These are phyloP conservation scores for Bungarus multicinctus DNA, from an alignment of 2,113 vertebrate species.

Conservation along the genomic window DNA sequence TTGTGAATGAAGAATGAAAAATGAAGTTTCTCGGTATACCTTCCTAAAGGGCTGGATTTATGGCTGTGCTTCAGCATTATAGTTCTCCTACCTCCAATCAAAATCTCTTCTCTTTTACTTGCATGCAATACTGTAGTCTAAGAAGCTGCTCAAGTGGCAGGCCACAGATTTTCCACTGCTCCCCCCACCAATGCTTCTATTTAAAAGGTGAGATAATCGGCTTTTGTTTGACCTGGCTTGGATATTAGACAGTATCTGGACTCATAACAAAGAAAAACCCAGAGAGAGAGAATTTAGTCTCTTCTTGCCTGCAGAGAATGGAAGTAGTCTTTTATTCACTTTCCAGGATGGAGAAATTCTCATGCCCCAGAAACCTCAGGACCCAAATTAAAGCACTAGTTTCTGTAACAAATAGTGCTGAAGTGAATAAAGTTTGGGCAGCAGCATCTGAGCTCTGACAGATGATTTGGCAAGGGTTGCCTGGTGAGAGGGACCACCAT, in stretches of 20 bases:
- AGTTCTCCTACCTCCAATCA: not conserved
- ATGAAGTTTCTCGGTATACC: conserved; percentile 12
- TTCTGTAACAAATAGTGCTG: conserved; percentile 58
- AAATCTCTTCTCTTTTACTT: not conserved
- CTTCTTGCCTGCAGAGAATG: conserved; percentile 48
- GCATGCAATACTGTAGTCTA: conserved; percentile 29
- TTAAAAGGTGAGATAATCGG: conserved; percentile 72
- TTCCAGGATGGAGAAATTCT: conserved; percentile 64
- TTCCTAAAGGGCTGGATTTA: fast-evolving
- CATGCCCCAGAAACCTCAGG: conserved; percentile 65
- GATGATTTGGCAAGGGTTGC: conserved; percentile 33
- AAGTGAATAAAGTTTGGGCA: conserved; percentile 48
- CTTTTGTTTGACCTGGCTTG: conserved; percentile 66
- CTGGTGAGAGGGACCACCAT: conserved; percentile 42
- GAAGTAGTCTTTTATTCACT: conserved; percentile 50
- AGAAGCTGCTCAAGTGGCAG: conserved; percentile 29
- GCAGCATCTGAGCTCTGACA: conserved; percentile 24
- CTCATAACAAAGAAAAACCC: conserved; percentile 56
- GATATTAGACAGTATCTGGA: conserved; percentile 67
- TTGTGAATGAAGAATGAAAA: conserved; percentile 12
- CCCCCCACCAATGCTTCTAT: conserved; percentile 57
- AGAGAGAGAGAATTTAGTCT: conserved; percentile 45
- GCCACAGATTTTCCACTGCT: conserved; percentile 27
- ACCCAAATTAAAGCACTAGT: conserved; percentile 48
- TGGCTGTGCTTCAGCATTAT: conserved; percentile 18